A percentile compares a stretch with the other conserved stretches of the same genome.
Evolutionary conservation across 2,888 invertebrate species (phyloP).

Genomic region (Polyommatus icarus): DNA sequence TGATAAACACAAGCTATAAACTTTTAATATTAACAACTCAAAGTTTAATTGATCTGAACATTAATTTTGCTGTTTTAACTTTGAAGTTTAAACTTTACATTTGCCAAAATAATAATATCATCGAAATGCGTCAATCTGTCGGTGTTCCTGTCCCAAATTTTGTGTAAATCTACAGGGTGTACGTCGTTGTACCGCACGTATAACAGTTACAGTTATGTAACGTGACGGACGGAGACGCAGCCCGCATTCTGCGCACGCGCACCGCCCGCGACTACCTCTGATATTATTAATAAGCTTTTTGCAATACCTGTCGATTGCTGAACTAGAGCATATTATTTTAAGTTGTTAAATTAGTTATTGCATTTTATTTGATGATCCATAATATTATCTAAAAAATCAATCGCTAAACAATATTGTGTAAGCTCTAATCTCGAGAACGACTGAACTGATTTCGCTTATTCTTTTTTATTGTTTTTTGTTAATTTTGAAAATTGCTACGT

Average conservation of each 20-base stretch:
- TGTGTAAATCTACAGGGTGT: neutral
- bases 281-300: neutral
- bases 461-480: too few relatives aligned
- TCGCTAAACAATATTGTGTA: too few relatives aligned
- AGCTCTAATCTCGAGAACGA: too few relatives aligned
- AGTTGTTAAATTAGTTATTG: neutral
- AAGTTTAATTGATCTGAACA: too few relatives aligned
- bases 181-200: conserved; percentile 40
- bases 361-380: too few relatives aligned
- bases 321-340: neutral
- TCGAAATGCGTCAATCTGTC: neutral
- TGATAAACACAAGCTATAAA: too few relatives aligned
- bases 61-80: too few relatives aligned
- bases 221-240: conserved; percentile 43
- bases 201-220: conserved; percentile 48
- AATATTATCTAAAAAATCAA: too few relatives aligned
- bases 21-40: too few relatives aligned
- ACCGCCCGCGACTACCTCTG: neutral
- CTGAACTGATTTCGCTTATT: too few relatives aligned
- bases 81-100: too few relatives aligned
- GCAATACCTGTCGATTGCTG: neutral
- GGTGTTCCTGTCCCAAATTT: neutral
- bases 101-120: neutral
- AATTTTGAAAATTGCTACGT: too few relatives aligned
- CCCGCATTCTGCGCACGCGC: conserved; percentile 40